Evolutionary conservation across 2,888 invertebrate genomes (phyloP), one percentile per base, ranked within the genome.

Genomic region (Hipparchia semele): DNA sequence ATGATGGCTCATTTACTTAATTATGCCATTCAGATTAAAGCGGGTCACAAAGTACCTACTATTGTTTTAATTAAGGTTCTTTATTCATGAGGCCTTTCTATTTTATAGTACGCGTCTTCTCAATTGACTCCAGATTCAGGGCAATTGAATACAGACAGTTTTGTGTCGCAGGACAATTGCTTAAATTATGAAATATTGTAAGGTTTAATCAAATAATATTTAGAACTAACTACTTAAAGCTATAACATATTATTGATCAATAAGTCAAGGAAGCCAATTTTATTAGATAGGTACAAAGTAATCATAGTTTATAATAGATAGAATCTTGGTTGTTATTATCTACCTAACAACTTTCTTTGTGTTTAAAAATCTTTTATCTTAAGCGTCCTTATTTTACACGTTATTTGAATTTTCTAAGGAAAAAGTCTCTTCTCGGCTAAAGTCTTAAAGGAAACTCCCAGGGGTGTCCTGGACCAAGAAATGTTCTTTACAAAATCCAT

Each of bases 141-240:
- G 49, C 83, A 88, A 88, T 88, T 88, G 86, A 84, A 84, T 74
- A 61, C 82, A 80, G 82, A 76, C 80, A 59, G 70, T 73, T 72
- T 75, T 60, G 74, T 80, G 83, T 83, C 82, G 71, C 49, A 66
- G 70, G 66, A 72, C 83, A 87, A 88, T 89, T 89, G 88, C 80
- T 83, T 83, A 80, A 86, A 90, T 85, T 84, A 84, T 88, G 84
- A 89, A 82, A 80, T 86, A 89, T 84, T 79, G 83, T 78, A 74
- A 77, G 75, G 78, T 78, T 56, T 80, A 81, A 86, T 86, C 76
- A 80, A 83, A 84, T 82, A 79, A 78, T 80, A 54, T 64, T 64
- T 54, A 58, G 49, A 13, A 70, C 62, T 12, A n/a, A 12, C 9
- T 7, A 13, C 56, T 7, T 60, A 3, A 46, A 46, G 6, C 45